A percentile compares a stretch with the other conserved stretches of the same genome.
Evolutionary conservation across 2,888 invertebrate genomes (phyloP).

Genomic region (Dorcus hopei): DNA sequence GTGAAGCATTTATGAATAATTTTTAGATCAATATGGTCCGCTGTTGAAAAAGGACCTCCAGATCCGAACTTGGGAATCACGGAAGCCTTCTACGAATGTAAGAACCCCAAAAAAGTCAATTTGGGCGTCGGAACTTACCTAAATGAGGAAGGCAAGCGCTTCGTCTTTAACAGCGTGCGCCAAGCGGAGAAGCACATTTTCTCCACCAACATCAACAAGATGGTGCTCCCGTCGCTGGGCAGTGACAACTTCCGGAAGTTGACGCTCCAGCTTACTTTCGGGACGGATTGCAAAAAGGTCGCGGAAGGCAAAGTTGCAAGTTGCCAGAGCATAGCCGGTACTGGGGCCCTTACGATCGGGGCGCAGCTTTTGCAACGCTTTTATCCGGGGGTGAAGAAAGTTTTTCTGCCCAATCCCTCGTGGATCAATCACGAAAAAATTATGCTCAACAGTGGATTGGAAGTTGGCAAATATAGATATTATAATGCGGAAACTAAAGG

Average conservation of each 20-base stretch:
- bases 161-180: conserved; percentile 58
- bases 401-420: conserved; percentile 62
- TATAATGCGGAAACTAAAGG: conserved; percentile 65
- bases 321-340: conserved; percentile 61
- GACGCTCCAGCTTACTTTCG: conserved; percentile 58
- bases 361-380: conserved; percentile 58
- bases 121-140: conserved; percentile 64
- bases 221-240: conserved; percentile 63
- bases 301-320: conserved; percentile 43
- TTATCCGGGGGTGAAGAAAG: conserved; percentile 54
- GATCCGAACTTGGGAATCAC: conserved; percentile 68
- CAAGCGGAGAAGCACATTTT: conserved; percentile 57
- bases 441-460: conserved; percentile 60
- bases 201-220: conserved; percentile 54
- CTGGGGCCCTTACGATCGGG: conserved; percentile 63
- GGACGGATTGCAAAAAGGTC: conserved; percentile 52
- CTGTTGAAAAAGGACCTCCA: conserved; percentile 61
- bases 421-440: conserved; percentile 70
- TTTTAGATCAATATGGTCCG: conserved; percentile 9
- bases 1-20: too few relatives aligned
- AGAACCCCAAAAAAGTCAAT: conserved; percentile 66
- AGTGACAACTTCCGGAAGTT: conserved; percentile 43
- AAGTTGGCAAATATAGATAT: conserved; percentile 61
- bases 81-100: conserved; percentile 63
- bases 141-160: conserved; percentile 66